A percentile compares a stretch with the other conserved stretches of the same genome.
Conservation (phyloP, 2,888 invertebrate genomes). For the Eupsilia transversa region DNA sequence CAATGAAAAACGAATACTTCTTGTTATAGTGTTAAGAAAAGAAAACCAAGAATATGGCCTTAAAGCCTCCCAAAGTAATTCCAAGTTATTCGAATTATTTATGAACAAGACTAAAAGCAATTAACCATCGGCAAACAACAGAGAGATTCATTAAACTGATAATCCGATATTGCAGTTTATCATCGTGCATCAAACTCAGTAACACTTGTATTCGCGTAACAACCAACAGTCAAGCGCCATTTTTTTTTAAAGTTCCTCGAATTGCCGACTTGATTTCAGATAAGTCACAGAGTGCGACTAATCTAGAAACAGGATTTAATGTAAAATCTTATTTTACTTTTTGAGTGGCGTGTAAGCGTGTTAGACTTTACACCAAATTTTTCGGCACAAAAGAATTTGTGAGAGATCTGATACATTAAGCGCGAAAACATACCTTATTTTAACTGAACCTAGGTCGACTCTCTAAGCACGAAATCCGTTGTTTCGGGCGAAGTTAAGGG, state of each 20-base stretch:
- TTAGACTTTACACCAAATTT: neutral
- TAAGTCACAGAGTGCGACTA: conserved; percentile 49
- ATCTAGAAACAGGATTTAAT: conserved; percentile 57
- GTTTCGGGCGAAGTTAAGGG: no score
- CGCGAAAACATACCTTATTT: neutral
- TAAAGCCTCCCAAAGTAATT: neutral
- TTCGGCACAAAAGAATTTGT: neutral
- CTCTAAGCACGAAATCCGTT: no score
- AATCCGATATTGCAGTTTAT: conserved; percentile 65
- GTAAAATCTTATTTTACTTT: conserved; percentile 15
- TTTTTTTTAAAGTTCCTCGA: conserved; percentile 54
- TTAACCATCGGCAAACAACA: conserved; percentile 61
- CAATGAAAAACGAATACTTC: neutral
- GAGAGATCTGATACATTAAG: neutral
- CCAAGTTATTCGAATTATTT: conserved; percentile 28
- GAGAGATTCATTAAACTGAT: conserved; percentile 59
- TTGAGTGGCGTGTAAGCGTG: neutral
- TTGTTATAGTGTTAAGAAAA: neutral
- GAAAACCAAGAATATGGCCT: neutral
- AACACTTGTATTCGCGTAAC: conserved; percentile 63
- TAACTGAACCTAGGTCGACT: neutral
- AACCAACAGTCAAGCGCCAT: conserved; percentile 48
- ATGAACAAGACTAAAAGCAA: conserved; percentile 54
- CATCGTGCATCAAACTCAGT: conserved; percentile 55
- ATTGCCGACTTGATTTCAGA: conserved; percentile 60